Percentiles rank a stretch among this genome's conserved stretches.
Evolutionary conservation across 1,140 invertebrate species (phyloP).

Genomic region (Panagrolaimus sp.): DNA sequence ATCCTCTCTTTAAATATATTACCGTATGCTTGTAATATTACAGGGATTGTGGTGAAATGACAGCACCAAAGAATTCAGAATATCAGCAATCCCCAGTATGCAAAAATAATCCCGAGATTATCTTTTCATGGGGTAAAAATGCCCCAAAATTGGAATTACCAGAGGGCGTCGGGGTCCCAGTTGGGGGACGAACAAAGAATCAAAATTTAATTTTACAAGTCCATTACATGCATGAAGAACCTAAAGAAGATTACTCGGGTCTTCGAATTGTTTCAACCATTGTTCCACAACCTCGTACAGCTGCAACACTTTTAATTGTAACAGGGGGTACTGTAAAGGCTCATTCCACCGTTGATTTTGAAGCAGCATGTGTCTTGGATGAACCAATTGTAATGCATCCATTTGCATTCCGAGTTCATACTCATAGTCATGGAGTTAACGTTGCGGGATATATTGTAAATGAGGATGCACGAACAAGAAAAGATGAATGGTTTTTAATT

Average conservation of each 20-base stretch:
- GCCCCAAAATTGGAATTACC: slow-evolving; percentile 79
- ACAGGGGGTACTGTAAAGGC: slow-evolving; percentile 45
- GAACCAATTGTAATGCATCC: slow-evolving; percentile 81
- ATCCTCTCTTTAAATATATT: not conserved
- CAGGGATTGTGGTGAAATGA: slow-evolving; percentile 89
- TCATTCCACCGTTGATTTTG: slow-evolving; percentile 64
- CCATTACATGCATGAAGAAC: slow-evolving; percentile 71
- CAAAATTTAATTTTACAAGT: slow-evolving; percentile 74
- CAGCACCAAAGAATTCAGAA: slow-evolving; percentile 46
- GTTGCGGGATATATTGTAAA: slow-evolving; percentile 46
- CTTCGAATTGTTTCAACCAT: slow-evolving; percentile 47
- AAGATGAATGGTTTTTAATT: slow-evolving; percentile 64
- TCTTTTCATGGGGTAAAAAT: slow-evolving; percentile 94
- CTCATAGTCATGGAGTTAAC: slow-evolving; percentile 66
- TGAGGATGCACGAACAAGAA: slow-evolving; percentile 31
- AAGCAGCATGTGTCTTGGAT: slow-evolving; percentile 73
- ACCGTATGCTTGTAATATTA: slow-evolving; percentile 17
- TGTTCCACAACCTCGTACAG: slow-evolving; percentile 42
- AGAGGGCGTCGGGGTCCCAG: slow-evolving; percentile 63
- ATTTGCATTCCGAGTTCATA: slow-evolving; percentile 89
- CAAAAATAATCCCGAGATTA: slow-evolving; percentile 65
- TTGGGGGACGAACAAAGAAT: slow-evolving; percentile 62
- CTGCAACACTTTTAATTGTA: slow-evolving; percentile 50
- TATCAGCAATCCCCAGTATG: slow-evolving; percentile 54
- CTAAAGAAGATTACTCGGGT: slow-evolving; percentile 43